Conservation (phyloP, 2,797 vertebrate species). For the Picus viridis region DNA sequence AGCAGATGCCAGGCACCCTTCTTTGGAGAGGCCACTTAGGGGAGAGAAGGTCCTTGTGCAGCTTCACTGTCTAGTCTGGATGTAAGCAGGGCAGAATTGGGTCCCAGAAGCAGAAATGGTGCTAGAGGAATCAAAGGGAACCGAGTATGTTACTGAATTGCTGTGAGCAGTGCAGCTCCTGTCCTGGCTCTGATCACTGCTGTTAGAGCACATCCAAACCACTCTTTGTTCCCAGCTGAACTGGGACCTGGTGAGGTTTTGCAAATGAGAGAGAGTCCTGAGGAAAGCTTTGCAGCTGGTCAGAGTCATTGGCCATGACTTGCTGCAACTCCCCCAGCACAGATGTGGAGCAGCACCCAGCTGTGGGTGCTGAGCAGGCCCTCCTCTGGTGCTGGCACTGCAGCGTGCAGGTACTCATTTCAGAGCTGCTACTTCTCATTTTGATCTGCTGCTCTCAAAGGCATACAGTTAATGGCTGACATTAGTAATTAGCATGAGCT, state of each 20-base stretch:
- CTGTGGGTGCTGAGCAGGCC: constrained; percentile 60
- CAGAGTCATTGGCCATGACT: constrained; percentile 28
- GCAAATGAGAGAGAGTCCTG: constrained; percentile 17
- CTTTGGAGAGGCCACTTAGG: constrained; percentile 57
- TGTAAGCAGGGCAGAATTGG: not conserved
- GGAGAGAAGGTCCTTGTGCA: constrained; percentile 59
- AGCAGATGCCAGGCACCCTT: constrained; percentile 53
- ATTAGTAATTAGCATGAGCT: constrained; percentile 85
- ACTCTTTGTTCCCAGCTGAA: constrained; percentile 24
- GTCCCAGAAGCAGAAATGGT: constrained; percentile 55
- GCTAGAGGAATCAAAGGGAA: constrained; percentile 78
- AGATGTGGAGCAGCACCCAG: not conserved
- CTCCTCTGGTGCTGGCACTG: constrained; percentile 64
- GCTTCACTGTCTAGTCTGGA: not conserved
- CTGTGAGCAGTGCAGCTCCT: constrained; percentile 67
- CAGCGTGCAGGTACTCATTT: constrained; percentile 71
- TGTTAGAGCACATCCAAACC: constrained; percentile 58
- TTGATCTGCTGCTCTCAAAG: constrained; percentile 81
- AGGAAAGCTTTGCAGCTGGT: constrained; percentile 9
- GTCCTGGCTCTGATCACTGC: constrained; percentile 66
- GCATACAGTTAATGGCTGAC: constrained; percentile 84
- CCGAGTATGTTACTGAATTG: constrained; percentile 78
- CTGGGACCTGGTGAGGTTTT: not conserved
- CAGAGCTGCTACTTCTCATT: constrained; percentile 78
- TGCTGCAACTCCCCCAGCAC: not conserved